phyloP scores from a whole-genome alignment of 2,797 vertebrate genomes.

The Syndactyla subalaris region DNA sequence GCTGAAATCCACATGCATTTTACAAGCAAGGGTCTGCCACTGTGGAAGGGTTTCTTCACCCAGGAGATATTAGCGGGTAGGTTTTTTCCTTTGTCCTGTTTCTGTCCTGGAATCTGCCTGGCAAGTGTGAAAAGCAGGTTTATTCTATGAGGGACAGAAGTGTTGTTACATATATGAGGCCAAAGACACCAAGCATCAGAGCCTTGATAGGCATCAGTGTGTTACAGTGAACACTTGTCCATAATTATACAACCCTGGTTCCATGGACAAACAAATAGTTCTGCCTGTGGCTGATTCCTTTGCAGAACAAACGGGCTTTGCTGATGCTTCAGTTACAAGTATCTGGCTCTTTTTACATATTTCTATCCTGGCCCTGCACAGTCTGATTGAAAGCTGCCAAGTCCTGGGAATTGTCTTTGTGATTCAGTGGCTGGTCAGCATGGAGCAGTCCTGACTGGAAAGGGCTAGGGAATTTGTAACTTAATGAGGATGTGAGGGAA shows the following conservation, averaged over 20 bases:
- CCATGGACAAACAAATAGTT: not conserved
- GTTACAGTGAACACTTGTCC: not conserved
- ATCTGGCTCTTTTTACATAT: not conserved
- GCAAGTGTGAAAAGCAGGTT: not conserved
- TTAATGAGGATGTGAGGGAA: not conserved
- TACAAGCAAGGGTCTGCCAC: conserved; percentile 26
- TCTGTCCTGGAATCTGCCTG: not conserved
- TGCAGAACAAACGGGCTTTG: not conserved
- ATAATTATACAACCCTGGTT: not conserved
- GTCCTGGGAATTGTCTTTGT: not conserved
- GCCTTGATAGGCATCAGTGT: not conserved
- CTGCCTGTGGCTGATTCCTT: not conserved
- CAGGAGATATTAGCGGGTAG: not conserved
- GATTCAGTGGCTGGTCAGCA: not conserved
- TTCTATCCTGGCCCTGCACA: not conserved
- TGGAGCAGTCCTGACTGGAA: not conserved
- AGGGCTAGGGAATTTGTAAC: not conserved
- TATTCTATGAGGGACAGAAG: not conserved
- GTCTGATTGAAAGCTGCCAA: not conserved
- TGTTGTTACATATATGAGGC: not conserved
- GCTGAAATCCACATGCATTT: conserved; percentile 21
- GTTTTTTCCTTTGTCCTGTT: not conserved
- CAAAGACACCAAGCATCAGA: not conserved
- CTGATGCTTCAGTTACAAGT: not conserved
- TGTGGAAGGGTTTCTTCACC: not conserved